Conservation (phyloP, 1,140 invertebrate species). For the Thaumetopoea pityocampa region DNA sequence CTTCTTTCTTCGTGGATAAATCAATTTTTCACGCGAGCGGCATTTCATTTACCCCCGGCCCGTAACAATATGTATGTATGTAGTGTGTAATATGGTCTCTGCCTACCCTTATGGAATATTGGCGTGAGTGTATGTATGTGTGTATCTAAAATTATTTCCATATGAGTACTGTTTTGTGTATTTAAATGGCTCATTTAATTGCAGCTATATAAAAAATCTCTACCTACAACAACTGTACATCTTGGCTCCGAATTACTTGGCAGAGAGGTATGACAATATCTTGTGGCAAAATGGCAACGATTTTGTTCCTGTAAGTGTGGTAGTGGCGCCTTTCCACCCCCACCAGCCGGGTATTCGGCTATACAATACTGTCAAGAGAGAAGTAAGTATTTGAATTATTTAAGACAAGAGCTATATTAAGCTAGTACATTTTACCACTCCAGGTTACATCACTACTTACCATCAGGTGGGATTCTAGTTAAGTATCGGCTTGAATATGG, state of each 20-base stretch:
- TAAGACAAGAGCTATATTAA: too few relatives aligned
- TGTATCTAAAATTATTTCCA: neutral
- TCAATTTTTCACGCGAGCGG: too few relatives aligned
- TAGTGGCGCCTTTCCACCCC: constrained; percentile 83
- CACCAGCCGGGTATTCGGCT: constrained; percentile 81
- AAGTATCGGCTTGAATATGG: too few relatives aligned
- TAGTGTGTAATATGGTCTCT: too few relatives aligned
- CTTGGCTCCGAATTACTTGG: constrained; percentile 87
- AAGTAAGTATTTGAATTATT: constrained; percentile 57
- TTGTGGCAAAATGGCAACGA: constrained; percentile 77
- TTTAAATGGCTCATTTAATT: constrained; percentile 25
- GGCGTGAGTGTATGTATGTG: too few relatives aligned
- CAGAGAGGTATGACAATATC: constrained; percentile 84
- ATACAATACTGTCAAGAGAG: constrained; percentile 77
- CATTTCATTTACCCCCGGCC: too few relatives aligned
- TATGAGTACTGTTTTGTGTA: neutral
- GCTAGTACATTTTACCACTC: too few relatives aligned
- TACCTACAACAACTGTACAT: constrained; percentile 87
- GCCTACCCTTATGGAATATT: too few relatives aligned
- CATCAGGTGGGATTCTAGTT: too few relatives aligned
- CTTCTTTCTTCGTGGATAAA: too few relatives aligned
- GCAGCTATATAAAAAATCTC: constrained; percentile 82
- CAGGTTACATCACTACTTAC: too few relatives aligned
- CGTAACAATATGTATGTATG: too few relatives aligned
- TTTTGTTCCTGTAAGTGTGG: constrained; percentile 77